Evolutionary conservation across 1,140 invertebrate genomes (phyloP).

Genomic region (Sinella curviseta): DNA sequence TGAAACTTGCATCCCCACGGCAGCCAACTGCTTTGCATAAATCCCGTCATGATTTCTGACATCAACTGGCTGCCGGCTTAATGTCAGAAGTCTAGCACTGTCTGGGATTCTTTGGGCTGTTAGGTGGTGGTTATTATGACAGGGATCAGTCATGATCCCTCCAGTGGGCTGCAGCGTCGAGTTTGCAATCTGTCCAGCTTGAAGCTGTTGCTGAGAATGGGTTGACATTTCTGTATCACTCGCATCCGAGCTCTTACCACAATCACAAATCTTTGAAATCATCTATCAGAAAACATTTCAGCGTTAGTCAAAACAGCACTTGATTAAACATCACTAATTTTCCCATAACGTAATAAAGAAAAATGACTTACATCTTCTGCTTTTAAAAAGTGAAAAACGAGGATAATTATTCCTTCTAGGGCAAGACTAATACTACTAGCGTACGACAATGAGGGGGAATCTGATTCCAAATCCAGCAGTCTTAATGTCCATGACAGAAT

Average conservation of each 20-base stretch:
- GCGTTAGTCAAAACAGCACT: background rate
- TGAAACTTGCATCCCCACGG: constrained; percentile 45
- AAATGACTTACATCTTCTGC: constrained; percentile 47
- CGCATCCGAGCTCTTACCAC: constrained; percentile 44
- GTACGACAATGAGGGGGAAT: constrained; percentile 43
- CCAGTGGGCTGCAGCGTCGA: constrained; percentile 21
- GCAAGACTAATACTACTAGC: constrained; percentile 42
- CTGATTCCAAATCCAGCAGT: constrained; percentile 46
- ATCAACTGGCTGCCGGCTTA: constrained; percentile 45
- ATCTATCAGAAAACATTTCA: constrained; percentile 39
- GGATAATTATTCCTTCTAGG: constrained; percentile 46
- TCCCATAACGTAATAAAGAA: background rate
- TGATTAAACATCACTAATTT: constrained; percentile 10
- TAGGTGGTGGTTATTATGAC: constrained; percentile 48
- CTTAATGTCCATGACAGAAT: constrained; percentile 48
- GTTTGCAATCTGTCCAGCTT: constrained; percentile 24
- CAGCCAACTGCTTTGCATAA: constrained; percentile 47
- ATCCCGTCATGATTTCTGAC: constrained; percentile 44
- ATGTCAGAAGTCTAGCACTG: constrained; percentile 39
- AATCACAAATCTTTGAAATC: constrained; percentile 49
- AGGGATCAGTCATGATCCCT: constrained; percentile 33
- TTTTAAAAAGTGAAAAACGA: constrained; percentile 48
- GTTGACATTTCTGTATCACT: constrained; percentile 50
- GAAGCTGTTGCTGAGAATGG: constrained; percentile 47
- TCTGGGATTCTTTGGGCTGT: constrained; percentile 38